Evolutionary conservation across 2,888 invertebrate genomes (phyloP), one percentile per base, ranked within the genome.

Genomic region (Amphipoea lucens): DNA sequence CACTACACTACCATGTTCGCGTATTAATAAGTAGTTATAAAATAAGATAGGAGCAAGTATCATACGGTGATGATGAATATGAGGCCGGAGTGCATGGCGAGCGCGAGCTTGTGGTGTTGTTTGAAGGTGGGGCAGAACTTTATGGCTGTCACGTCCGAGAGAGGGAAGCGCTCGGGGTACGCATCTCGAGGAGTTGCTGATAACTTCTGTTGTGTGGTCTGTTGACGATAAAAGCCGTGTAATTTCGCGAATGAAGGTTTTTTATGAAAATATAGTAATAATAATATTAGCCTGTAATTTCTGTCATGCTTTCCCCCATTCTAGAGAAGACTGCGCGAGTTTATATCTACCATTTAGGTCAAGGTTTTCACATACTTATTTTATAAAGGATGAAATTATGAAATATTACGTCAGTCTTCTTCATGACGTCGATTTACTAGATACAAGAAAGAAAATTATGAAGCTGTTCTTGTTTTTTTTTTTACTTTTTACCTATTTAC

Each of bases 1-100:
- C 40, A n/a, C 60, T 51, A 40, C 11, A 36, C 40, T 65, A 69
- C n/a, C 4, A 51, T 60, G 23, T 69, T 45, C 84, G 40, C 14
- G 12, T 82, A 81, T 57, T 72, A 69, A 66, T 66, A 54, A 67
- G 48, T 78, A 29, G 9, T 65, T 54, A 54, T 23, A 42, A 62
- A 62, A 68, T 29, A 68, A 68, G 29, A 29, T 68, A 60, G 23
- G 60, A 68, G 48, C 70, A 72, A 63, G 60, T 74, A 88, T 93
- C 88, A 94, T 78, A 91, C 87, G 67, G 83, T 89, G n/a, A 94
- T 72, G 51, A 96, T 83, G 84, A 96, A 92, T 42, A 96, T 62
- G 63, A 96, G 51, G n/a, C 96, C 97, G 9, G 95, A 84, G 87
- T 95, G 95, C 20, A 94, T 91, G 45, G 94, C 96, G 2, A 96